A percentile compares a stretch with the other conserved stretches of the same genome.
Conservation (phyloP, 2,797 vertebrate genomes). For the Scleropages formosus region DNA sequence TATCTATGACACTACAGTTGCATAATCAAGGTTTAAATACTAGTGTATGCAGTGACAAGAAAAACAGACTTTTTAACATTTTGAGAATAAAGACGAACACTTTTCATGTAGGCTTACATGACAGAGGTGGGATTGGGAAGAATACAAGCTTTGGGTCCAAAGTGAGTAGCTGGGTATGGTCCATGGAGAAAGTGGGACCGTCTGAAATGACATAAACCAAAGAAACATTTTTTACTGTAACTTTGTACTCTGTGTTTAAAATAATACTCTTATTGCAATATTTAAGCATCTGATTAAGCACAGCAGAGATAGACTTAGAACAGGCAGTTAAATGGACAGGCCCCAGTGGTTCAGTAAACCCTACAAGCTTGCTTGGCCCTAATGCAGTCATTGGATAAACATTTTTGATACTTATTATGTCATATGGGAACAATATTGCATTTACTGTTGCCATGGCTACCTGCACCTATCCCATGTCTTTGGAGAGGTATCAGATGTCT, state of each 20-base stretch:
- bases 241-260: background rate
- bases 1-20: conserved; percentile 53
- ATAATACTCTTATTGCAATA: background rate
- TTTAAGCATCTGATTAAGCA: background rate
- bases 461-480: conserved; percentile 66
- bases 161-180: conserved; percentile 77
- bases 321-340: too few relatives aligned
- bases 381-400: conserved; percentile 10
- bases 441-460: conserved; percentile 46
- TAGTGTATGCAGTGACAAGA: background rate
- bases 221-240: background rate
- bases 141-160: conserved; percentile 81
- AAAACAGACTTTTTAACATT: background rate
- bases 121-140: conserved; percentile 78
- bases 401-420: conserved; percentile 13
- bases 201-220: conserved; percentile 50
- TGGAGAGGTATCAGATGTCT: conserved; percentile 64
- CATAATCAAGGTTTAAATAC: conserved; percentile 45
- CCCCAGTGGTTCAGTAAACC: background rate
- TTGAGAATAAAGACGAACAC: background rate
- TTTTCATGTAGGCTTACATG: conserved; percentile 66
- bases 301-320: background rate
- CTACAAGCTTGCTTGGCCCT: background rate
- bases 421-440: conserved; percentile 38
- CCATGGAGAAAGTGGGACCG: conserved; percentile 78